phyloP scores from a whole-genome alignment of 53 echinoderm and acorn worm genomes.

The Paelopatides confundens region DNA sequence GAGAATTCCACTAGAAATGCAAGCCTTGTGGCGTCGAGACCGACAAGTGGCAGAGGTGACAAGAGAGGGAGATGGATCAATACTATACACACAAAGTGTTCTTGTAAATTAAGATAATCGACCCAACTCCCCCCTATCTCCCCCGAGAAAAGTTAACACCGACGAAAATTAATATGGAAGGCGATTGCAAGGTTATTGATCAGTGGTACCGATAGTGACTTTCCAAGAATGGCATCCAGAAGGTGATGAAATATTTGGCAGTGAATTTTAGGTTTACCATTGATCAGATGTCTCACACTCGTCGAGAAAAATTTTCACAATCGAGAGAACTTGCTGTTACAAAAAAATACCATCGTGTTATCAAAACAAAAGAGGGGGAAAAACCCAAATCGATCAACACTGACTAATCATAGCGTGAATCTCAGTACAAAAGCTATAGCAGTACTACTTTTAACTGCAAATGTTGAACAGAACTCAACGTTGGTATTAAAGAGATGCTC shows the following conservation, averaged over 20 bases:
- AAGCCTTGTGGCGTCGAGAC: not conserved
- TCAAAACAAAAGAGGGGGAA: too few relatives aligned
- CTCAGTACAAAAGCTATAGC: too few relatives aligned
- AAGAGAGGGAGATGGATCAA: not conserved
- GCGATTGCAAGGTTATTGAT: not conserved
- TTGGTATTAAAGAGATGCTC: too few relatives aligned
- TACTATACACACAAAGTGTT: constrained; percentile 11
- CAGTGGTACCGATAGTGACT: not conserved
- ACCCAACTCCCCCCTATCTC: constrained; percentile 6
- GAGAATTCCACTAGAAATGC: not conserved
- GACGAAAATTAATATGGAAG: constrained; percentile 34
- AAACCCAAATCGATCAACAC: too few relatives aligned
- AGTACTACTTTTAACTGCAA: too few relatives aligned
- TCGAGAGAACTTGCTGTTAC: too few relatives aligned
- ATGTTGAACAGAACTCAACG: too few relatives aligned
- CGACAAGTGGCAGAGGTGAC: not conserved
- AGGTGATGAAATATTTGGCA: not conserved
- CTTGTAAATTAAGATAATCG: constrained; percentile 43
- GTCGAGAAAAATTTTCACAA: too few relatives aligned
- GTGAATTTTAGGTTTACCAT: too few relatives aligned
- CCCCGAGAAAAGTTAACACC: constrained; percentile 2
- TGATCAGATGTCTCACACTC: too few relatives aligned
- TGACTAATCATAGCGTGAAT: too few relatives aligned
- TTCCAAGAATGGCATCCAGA: not conserved
- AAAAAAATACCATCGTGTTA: too few relatives aligned